Evolutionary conservation across 2,888 invertebrate genomes (phyloP), one percentile per base, ranked within the genome.

Genomic region (Norana najaformis): DNA sequence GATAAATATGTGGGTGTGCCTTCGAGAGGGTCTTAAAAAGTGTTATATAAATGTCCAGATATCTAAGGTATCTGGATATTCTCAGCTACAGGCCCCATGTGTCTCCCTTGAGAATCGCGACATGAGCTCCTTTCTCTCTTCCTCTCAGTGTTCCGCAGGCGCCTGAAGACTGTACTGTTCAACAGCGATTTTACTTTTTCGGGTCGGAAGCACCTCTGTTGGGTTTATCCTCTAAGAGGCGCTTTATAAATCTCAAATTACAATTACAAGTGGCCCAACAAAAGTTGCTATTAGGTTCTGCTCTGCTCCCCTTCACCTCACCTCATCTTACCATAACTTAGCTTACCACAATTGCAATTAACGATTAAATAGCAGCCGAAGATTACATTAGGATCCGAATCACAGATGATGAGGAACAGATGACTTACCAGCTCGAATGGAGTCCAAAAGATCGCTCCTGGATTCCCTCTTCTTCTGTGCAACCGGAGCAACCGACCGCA

Each of bases 401-500:
- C 41, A 53, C 41, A 83, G 53, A 36, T 36, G 36, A 39, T n/a
- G 37, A 34, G n/a, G 36, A 30, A 88, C 53, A 37, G 20, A 30
- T 5, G 23, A 36, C 36, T 4, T 85, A 85, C 85, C 85, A 18
- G 85, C 3, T 6, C 85, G 35, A 37, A 85, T 85, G 35, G 85
- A 1, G 0, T 14, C 1, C 6, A 85, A 37, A 20, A 85, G 85
- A 16, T 85, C 36, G 36, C 85, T n/a, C 37, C 85, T 85, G 35
- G 85, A 85, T 36, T 85, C 85, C 37, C 85, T 35, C 69, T 69
- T 69, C 16, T 85, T 85, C 85, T 85, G 85, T 6, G 83, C 18
- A 14, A 36, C 36, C 6, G 85, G 85, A 36, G 85, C 85, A 37
- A 85, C 85, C 18, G 85, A 35, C 23, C 85, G 85, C 85, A 85